Conservation (phyloP, 2,797 vertebrate species). For the Aeoliscus strigatus region DNA sequence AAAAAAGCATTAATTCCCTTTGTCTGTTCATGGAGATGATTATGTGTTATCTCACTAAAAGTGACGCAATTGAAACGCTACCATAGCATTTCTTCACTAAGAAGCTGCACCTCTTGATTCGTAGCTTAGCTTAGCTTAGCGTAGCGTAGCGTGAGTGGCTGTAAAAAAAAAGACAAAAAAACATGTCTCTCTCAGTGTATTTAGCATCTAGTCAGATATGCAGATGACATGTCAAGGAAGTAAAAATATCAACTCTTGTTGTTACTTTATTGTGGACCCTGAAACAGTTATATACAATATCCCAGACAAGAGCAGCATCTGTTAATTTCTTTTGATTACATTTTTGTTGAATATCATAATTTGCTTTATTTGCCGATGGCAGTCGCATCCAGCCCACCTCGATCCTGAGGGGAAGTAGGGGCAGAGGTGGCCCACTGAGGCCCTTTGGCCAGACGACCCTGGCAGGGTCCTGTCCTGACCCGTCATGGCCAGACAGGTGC, state of each 20-base stretch:
- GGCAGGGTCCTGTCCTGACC: conserved; percentile 78
- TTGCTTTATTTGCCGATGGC: conserved; percentile 42
- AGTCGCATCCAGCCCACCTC: conserved; percentile 77
- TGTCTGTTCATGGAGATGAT: no score
- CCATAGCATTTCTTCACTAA: neutral
- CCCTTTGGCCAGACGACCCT: conserved; percentile 75
- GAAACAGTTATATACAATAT: neutral
- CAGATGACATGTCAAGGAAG: no score
- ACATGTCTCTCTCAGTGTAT: no score
- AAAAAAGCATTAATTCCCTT: no score
- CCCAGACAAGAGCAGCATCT: neutral
- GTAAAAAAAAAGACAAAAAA: no score
- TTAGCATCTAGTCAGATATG: no score
- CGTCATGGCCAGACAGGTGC: conserved; percentile 84
- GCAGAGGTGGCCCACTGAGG: conserved; percentile 71
- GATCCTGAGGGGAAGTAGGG: conserved; percentile 75
- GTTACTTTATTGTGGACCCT: no score
- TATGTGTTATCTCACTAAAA: no score
- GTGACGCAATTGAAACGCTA: neutral
- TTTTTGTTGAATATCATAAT: conserved; percentile 18
- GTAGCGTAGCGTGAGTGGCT: no score
- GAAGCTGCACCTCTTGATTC: neutral
- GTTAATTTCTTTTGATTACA: conserved; percentile 7
- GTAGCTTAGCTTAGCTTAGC: neutral
- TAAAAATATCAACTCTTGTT: no score